Conservation (phyloP, 2,113 vertebrate genomes). For the Podarcis muralis region DNA sequence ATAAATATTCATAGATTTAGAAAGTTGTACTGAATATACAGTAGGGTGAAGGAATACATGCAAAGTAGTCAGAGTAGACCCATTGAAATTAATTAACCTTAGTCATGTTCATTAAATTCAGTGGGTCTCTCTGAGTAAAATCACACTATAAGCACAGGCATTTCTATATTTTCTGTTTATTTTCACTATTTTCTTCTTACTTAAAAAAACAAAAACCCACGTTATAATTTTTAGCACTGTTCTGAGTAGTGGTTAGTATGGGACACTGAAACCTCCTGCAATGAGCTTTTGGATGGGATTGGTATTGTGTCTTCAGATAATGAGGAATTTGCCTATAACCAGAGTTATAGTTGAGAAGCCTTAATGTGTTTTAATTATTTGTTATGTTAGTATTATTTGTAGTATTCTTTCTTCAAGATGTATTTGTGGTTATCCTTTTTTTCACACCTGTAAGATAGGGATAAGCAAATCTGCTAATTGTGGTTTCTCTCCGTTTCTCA, state of each 20-base stretch:
- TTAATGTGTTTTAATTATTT: neutral
- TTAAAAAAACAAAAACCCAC: too few relatives aligned
- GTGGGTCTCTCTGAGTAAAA: too few relatives aligned
- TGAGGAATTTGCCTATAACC: neutral
- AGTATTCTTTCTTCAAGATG: neutral
- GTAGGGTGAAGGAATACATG: neutral
- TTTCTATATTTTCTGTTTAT: too few relatives aligned
- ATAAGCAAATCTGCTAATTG: too few relatives aligned
- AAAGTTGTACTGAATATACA: slow-evolving; percentile 4
- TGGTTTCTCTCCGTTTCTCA: too few relatives aligned
- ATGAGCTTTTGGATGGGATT: neutral
- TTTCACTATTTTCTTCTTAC: too few relatives aligned
- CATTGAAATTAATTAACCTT: too few relatives aligned
- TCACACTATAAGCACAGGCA: too few relatives aligned
- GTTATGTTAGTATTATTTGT: neutral
- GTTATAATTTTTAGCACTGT: neutral
- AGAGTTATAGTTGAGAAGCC: neutral
- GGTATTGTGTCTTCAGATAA: neutral
- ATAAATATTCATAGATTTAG: neutral
- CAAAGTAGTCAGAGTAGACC: neutral
- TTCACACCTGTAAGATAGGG: too few relatives aligned
- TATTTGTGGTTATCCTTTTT: neutral
- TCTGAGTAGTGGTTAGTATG: neutral
- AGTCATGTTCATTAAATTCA: too few relatives aligned
- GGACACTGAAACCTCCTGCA: neutral